phyloP scores from a whole-genome alignment of 1,140 invertebrate genomes.

The Elymnias hypermnestra region DNA sequence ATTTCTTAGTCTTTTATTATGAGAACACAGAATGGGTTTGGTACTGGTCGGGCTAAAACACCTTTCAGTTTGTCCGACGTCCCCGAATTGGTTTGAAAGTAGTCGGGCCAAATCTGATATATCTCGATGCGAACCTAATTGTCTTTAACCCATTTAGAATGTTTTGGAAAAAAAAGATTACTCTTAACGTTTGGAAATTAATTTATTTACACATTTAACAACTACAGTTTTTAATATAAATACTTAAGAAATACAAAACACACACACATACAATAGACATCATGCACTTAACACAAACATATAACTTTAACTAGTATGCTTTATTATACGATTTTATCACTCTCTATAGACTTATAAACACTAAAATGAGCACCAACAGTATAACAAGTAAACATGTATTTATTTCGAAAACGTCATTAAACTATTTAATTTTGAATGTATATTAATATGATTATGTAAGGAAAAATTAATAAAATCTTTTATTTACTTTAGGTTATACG shows the following conservation, averaged over 20 bases:
- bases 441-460: no score
- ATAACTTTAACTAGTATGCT: conserved; percentile 8
- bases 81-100: no score
- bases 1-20: no score
- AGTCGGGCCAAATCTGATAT: no score
- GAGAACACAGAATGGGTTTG: no score
- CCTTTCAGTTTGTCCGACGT: no score
- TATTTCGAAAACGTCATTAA: no score
- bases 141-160: background rate
- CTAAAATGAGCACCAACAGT: conserved; percentile 33
- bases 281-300: background rate
- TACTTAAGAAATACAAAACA: conserved; percentile 29
- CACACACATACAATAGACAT: conserved; percentile 7
- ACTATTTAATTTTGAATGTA: no score
- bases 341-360: conserved; percentile 23
- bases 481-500: no score
- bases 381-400: conserved; percentile 12
- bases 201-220: conserved; percentile 65
- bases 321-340: conserved; percentile 19
- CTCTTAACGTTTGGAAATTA: conserved; percentile 35
- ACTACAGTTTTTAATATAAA: conserved; percentile 56
- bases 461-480: no score
- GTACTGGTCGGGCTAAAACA: no score
- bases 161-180: conserved; percentile 21
- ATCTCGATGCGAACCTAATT: no score